A percentile compares a stretch with the other conserved stretches of the same genome.
Evolutionary conservation across 2,888 invertebrate species (phyloP).

Genomic region (Margaritifera margaritifera): DNA sequence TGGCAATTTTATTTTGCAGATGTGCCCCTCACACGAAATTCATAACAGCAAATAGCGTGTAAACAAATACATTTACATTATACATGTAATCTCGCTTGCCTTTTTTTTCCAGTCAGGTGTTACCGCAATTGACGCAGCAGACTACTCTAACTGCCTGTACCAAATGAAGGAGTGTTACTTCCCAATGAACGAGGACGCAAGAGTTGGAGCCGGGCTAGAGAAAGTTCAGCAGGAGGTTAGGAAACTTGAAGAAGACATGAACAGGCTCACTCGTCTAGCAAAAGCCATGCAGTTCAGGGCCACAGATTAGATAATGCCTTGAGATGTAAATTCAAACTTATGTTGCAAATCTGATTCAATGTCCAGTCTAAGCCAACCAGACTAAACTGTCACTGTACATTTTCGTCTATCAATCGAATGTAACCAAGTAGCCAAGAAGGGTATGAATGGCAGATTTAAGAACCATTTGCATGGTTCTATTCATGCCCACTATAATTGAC

Average conservation of each 20-base stretch:
- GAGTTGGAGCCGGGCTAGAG: constrained; percentile 9
- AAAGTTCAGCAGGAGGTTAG: constrained; percentile 17
- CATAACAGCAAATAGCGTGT: not conserved
- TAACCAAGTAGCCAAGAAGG: too few species aligned
- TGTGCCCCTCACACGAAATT: too few species aligned
- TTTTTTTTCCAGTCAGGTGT: constrained; percentile 15
- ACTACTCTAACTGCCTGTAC: constrained; percentile 25
- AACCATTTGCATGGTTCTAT: too few species aligned
- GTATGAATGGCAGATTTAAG: too few species aligned
- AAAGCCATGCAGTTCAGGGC: constrained; percentile 37
- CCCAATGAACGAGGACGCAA: constrained; percentile 31
- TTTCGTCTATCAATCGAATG: too few species aligned
- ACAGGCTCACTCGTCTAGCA: constrained; percentile 37
- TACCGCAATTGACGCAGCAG: constrained; percentile 13
- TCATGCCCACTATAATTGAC: too few species aligned
- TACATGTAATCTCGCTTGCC: constrained; percentile 4
- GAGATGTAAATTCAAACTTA: not conserved
- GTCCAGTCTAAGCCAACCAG: too few species aligned
- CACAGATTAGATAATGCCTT: constrained; percentile 35
- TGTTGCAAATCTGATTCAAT: not conserved
- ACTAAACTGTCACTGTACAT: too few species aligned
- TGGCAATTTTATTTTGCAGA: too few species aligned
- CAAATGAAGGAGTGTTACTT: constrained; percentile 35
- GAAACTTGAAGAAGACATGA: constrained; percentile 31
- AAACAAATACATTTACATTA: not conserved